These are phyloP conservation scores for Leistus spinibarbis DNA, from an alignment of 2,888 invertebrate species.

Conservation along the genomic window DNA sequence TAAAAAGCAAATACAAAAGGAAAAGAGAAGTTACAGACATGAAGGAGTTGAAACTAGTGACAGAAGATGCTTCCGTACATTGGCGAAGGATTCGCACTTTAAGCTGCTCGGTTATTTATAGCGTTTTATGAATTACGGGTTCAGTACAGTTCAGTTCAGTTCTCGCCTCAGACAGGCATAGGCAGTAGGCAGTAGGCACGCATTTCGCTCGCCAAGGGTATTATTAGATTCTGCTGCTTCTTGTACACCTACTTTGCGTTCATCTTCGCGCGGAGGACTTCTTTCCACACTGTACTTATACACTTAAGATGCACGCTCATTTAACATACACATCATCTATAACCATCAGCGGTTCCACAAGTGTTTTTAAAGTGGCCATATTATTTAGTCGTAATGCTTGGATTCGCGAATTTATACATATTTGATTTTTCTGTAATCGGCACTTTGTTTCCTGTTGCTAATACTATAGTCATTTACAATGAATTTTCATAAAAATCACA, in stretches of 20 bases:
- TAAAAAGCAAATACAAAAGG: neutral
- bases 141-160: neutral
- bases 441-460: too few relatives aligned
- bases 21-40: neutral
- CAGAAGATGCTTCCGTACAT: conserved; percentile 26
- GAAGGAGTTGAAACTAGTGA: conserved; percentile 8
- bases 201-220: neutral
- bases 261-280: neutral
- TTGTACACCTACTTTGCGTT: neutral
- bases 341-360: neutral
- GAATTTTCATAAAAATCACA: too few relatives aligned
- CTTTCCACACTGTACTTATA: neutral
- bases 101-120: conserved; percentile 27
- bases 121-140: conserved; percentile 31
- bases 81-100: conserved; percentile 29
- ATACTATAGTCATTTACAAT: too few relatives aligned
- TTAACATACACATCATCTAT: neutral
- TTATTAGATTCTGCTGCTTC: neutral
- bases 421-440: too few relatives aligned
- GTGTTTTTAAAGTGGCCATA: neutral
- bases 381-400: neutral
- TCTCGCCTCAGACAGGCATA: too few relatives aligned
- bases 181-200: neutral
- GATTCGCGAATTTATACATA: too few relatives aligned
- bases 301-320: neutral